phyloP scores from a whole-genome alignment of 2,888 invertebrate species.

The Ganaspis brasiliensis region DNA sequence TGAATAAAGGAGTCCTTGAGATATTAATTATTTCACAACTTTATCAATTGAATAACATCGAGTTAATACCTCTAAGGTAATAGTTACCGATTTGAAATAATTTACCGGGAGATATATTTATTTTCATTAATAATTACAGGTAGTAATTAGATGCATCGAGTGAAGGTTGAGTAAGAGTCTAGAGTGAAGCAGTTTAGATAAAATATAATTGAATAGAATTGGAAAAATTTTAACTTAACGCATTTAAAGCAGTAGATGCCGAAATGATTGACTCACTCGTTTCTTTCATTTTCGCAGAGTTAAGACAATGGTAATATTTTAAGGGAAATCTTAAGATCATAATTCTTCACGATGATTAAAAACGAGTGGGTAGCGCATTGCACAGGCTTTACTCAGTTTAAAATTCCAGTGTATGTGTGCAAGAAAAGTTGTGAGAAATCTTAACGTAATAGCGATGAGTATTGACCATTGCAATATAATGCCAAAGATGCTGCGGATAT shows the following conservation, averaged over 20 bases:
- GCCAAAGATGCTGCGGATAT: slow-evolving; percentile 2
- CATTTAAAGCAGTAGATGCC: no score
- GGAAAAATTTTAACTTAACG: no score
- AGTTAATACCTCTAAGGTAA: slow-evolving; percentile 8
- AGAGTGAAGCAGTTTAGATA: neutral
- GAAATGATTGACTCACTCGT: slow-evolving; percentile 1
- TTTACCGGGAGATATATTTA: slow-evolving; percentile 1
- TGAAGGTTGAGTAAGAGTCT: neutral
- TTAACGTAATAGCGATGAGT: slow-evolving; percentile 7
- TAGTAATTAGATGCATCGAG: neutral
- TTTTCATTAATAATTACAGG: neutral
- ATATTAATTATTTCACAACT: slow-evolving; percentile 3
- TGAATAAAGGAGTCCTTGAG: neutral
- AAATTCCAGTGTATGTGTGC: neutral
- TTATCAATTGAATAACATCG: slow-evolving; percentile 9
- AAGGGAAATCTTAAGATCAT: slow-evolving; percentile 9
- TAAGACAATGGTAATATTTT: no score
- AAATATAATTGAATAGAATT: neutral
- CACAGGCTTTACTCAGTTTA: slow-evolving; percentile 15
- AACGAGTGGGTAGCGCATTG: slow-evolving; percentile 39
- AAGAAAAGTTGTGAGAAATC: neutral
- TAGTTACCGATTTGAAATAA: slow-evolving; percentile 11
- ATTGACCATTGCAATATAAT: slow-evolving; percentile 27
- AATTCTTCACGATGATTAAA: slow-evolving; percentile 34
- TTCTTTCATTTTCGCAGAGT: neutral